phyloP scores from a whole-genome alignment of 2,797 vertebrate genomes.

The Nyctibius grandis region DNA sequence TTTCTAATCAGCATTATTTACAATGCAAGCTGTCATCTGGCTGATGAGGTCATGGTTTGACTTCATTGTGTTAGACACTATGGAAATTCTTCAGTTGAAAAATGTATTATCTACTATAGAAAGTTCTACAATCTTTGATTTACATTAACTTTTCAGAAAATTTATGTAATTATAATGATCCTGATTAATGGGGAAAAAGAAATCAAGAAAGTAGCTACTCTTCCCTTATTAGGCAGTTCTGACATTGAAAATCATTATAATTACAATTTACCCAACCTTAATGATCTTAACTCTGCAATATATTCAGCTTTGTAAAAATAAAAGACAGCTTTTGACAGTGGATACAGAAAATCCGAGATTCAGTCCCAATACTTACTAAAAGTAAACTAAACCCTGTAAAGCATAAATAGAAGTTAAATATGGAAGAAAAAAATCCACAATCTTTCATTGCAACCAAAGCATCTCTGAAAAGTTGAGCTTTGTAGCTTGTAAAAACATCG shows the following conservation, averaged over 20 bases:
- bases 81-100: not conserved
- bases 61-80: not conserved
- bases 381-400: not conserved
- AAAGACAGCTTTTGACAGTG: not conserved
- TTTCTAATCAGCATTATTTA: not conserved
- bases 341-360: not conserved
- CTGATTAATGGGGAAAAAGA: not conserved
- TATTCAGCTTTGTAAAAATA: not conserved
- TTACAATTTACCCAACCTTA: not conserved
- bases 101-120: not conserved
- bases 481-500: not conserved
- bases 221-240: not conserved
- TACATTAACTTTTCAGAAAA: not conserved
- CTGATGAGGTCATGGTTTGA: not conserved
- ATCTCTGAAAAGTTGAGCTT: conserved; percentile 1
- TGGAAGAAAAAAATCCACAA: not conserved
- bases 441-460: not conserved
- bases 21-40: not conserved
- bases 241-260: not conserved
- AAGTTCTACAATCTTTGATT: not conserved
- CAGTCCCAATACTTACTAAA: not conserved
- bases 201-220: not conserved
- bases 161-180: not conserved
- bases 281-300: not conserved
- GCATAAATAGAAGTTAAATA: conserved; percentile 1